A percentile compares a stretch with the other conserved stretches of the same genome.
These are phyloP conservation scores for Palloptera scutellata DNA, from an alignment of 2,888 invertebrate species.

Conservation along the genomic window DNA sequence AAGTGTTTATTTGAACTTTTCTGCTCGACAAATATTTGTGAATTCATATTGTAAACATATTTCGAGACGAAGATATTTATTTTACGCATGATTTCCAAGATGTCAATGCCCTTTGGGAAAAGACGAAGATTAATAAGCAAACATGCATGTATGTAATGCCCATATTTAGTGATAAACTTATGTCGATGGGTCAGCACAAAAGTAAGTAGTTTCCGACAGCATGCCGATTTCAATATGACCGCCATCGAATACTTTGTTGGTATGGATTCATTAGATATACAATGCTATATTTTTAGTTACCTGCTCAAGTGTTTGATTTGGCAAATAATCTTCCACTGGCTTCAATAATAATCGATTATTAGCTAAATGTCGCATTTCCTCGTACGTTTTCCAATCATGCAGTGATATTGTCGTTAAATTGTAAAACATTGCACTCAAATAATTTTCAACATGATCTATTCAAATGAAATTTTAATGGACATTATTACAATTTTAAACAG, in stretches of 20 bases:
- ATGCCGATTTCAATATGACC: no score
- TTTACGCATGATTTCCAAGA: slow-evolving; percentile 96
- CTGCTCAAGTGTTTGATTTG: slow-evolving; percentile 96
- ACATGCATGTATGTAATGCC: neutral
- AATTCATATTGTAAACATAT: slow-evolving; percentile 94
- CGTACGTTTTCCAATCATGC: slow-evolving; percentile 97
- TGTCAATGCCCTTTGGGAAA: slow-evolving; percentile 80
- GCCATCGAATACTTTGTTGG: no score
- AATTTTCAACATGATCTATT: slow-evolving; percentile 77
- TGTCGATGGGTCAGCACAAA: neutral
- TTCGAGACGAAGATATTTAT: slow-evolving; percentile 93
- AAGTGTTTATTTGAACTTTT: slow-evolving; percentile 91
- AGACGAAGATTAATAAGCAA: neutral
- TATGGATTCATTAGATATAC: no score
- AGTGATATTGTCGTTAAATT: slow-evolving; percentile 96
- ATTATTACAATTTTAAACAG: slow-evolving; percentile 35
- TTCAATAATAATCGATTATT: slow-evolving; percentile 80
- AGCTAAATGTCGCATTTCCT: slow-evolving; percentile 95
- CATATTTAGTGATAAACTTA: neutral
- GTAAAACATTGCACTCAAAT: slow-evolving; percentile 94
- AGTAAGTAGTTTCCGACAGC: neutral
- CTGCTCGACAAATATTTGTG: slow-evolving; percentile 94
- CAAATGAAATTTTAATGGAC: neutral
- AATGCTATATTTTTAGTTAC: slow-evolving; percentile 60
- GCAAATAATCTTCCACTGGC: slow-evolving; percentile 91